These are phyloP conservation scores for Synergus itoensis DNA, from an alignment of 2,888 invertebrate species.

Conservation along the genomic window DNA sequence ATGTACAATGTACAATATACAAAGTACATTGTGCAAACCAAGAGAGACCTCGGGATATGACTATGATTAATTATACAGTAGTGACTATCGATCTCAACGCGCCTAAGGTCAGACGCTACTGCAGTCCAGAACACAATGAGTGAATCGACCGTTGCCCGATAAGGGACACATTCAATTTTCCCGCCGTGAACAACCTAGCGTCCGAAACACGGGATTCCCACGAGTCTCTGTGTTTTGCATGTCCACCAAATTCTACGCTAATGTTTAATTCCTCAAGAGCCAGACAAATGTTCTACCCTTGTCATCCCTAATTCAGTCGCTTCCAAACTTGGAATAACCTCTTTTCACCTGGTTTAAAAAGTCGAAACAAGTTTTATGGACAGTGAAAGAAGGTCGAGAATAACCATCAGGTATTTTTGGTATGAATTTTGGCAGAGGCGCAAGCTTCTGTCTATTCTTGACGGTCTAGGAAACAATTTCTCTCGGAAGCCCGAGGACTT, in stretches of 20 bases:
- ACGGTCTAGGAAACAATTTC: slow-evolving; percentile 55
- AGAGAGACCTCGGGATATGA: slow-evolving; percentile 61
- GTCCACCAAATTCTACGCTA: background rate
- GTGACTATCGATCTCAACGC: slow-evolving; percentile 70
- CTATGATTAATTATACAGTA: slow-evolving; percentile 73
- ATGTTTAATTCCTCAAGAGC: background rate
- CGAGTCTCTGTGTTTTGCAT: background rate
- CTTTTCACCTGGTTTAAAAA: background rate
- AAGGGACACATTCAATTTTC: slow-evolving; percentile 60
- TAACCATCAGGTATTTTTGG: slow-evolving; percentile 30
- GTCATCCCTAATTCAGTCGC: background rate
- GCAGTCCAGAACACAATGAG: slow-evolving; percentile 41
- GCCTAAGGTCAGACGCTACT: slow-evolving; percentile 71
- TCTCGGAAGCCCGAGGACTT: slow-evolving; percentile 52
- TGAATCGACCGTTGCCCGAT: slow-evolving; percentile 30
- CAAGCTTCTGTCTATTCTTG: slow-evolving; percentile 54
- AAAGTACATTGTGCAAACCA: background rate
- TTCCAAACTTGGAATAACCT: background rate
- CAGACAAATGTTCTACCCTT: background rate
- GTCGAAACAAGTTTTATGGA: background rate
- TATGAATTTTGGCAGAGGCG: slow-evolving; percentile 47
- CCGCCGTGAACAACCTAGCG: slow-evolving; percentile 59
- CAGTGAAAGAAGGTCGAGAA: slow-evolving; percentile 28
- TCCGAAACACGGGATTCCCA: slow-evolving; percentile 38
- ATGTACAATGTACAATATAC: background rate